A percentile compares a stretch with the other conserved stretches of the same genome.
Evolutionary conservation across 2,888 invertebrate genomes (phyloP).

Genomic region (Metopia argyrocephala): DNA sequence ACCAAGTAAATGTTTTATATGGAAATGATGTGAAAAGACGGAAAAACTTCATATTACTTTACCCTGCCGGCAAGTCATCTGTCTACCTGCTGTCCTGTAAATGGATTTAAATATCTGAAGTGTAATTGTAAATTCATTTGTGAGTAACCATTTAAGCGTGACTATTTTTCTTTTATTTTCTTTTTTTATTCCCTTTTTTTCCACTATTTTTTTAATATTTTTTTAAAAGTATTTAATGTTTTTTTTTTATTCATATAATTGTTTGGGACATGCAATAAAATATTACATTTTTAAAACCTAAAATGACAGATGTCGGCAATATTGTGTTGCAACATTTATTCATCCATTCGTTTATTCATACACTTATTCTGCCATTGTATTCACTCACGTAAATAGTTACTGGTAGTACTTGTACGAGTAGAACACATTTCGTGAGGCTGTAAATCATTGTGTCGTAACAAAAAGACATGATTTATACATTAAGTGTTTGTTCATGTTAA

Average conservation of each 20-base stretch:
- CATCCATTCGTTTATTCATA: no score
- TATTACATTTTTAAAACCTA: conserved; percentile 2
- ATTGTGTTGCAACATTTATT: conserved; percentile 14
- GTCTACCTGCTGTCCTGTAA: background rate
- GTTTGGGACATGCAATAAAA: background rate
- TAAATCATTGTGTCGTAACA: background rate
- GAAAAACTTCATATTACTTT: background rate
- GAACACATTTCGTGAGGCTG: background rate
- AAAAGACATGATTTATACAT: background rate
- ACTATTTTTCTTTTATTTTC: background rate
- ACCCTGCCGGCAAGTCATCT: background rate
- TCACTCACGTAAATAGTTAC: background rate
- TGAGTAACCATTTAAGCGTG: background rate
- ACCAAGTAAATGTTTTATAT: background rate
- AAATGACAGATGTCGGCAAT: conserved; percentile 39
- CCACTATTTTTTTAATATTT: background rate
- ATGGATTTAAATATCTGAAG: background rate
- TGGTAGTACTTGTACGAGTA: background rate
- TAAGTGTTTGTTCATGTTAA: background rate
- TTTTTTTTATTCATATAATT: no score
- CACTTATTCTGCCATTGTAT: background rate
- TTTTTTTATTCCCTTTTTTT: background rate
- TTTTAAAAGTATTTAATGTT: no score
- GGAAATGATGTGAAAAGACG: background rate
- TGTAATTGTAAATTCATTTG: background rate